These are phyloP conservation scores for Papilio aristodemus DNA, from an alignment of 1,140 invertebrate species.

Conservation along the genomic window DNA sequence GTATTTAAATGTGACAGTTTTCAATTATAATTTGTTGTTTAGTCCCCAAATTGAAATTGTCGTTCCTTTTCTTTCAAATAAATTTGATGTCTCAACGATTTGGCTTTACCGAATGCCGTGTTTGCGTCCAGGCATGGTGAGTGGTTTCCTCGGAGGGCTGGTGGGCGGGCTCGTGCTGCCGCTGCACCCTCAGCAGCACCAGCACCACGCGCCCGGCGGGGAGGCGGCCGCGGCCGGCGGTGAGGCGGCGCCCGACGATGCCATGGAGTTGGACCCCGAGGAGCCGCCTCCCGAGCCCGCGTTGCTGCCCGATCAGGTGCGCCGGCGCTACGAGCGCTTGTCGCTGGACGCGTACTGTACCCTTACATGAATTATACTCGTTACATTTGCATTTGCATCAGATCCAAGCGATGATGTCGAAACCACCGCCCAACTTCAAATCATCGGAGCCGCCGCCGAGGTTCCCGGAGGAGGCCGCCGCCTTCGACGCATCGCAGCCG, in stretches of 20 bases:
- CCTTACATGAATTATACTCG: background rate
- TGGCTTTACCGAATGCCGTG: background rate
- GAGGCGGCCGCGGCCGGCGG: background rate
- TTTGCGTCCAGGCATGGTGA: constrained; percentile 56
- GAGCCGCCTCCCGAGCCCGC: constrained; percentile 40
- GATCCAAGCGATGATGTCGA: constrained; percentile 71
- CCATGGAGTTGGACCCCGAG: constrained; percentile 71
- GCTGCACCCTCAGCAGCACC: constrained; percentile 40
- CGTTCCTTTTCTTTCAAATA: too few species aligned
- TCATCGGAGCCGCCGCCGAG: constrained; percentile 68
- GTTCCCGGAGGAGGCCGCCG: constrained; percentile 50
- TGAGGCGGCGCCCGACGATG: constrained; percentile 56
- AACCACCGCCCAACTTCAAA: constrained; percentile 75
- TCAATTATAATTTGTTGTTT: too few species aligned
- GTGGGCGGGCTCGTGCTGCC: constrained; percentile 57
- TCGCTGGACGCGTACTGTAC: background rate
- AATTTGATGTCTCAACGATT: too few species aligned
- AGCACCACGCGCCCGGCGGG: constrained; percentile 14
- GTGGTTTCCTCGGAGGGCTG: constrained; percentile 61
- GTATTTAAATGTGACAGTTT: too few species aligned
- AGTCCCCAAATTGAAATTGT: too few species aligned
- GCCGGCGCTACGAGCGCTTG: background rate
- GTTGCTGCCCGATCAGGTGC: constrained; percentile 55
- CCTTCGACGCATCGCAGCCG: constrained; percentile 48
- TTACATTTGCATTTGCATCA: constrained; percentile 37